A percentile compares a stretch with the other conserved stretches of the same genome.
These are phyloP conservation scores for Paedocypris micromegethes DNA, from an alignment of 2,797 vertebrate genomes.

Conservation along the genomic window DNA sequence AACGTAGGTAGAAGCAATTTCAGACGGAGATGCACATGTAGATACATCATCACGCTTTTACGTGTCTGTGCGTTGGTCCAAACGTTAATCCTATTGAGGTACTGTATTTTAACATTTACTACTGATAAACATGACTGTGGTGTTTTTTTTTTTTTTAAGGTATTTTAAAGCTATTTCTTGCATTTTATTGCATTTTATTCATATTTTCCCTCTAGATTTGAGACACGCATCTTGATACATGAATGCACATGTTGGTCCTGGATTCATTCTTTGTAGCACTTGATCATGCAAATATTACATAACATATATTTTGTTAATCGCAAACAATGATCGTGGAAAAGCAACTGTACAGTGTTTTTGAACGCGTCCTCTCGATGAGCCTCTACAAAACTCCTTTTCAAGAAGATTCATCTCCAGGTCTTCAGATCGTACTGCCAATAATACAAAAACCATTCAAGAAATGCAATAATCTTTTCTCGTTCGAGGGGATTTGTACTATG, in stretches of 20 bases:
- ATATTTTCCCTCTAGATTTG: constrained; percentile 16
- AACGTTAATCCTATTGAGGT: background rate
- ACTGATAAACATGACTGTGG: constrained; percentile 20
- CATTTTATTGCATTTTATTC: constrained; percentile 5
- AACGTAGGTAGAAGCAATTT: constrained; percentile 30
- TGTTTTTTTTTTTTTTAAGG: constrained; percentile 28
- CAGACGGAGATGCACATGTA: constrained; percentile 14
- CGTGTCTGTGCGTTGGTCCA: constrained; percentile 11
- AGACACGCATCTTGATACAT: background rate
- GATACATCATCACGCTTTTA: constrained; percentile 11
- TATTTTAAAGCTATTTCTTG: constrained; percentile 40
- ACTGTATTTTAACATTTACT: constrained; percentile 35
- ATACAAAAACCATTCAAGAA: constrained; percentile 34
- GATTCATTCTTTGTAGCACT: constrained; percentile 21
- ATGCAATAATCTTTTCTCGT: constrained; percentile 51
- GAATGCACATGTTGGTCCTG: constrained; percentile 4
- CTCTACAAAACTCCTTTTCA: constrained; percentile 15
- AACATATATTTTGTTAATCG: constrained; percentile 43
- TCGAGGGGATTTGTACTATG: constrained; percentile 47
- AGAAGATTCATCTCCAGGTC: constrained; percentile 12
- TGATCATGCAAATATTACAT: constrained; percentile 31
- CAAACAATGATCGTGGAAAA: constrained; percentile 6
- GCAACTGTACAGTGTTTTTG: constrained; percentile 19
- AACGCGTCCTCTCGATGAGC: constrained; percentile 14
- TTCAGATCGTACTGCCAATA: constrained; percentile 22